Base-by-base conservation (phyloP, 2,888 invertebrate genomes). In the Phaonia tiefii region DNA sequence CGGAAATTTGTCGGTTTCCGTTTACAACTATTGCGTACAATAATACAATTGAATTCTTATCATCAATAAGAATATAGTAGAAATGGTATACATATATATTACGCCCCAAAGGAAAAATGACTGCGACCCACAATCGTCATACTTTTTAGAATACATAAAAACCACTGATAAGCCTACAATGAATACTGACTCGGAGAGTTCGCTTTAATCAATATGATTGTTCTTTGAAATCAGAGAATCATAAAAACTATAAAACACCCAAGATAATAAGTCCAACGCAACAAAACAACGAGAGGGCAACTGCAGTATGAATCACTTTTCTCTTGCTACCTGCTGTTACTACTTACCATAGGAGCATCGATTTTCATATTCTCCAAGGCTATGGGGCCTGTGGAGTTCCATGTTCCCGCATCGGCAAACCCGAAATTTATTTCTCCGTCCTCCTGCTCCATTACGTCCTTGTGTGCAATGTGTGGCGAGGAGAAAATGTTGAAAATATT, bases 271-370 rank as follows among this genome's bases (percentile, higher is more conserved):
- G 31, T 31, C n/a, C n/a, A 31, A 31, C 31, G 8, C 31, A 31
- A 3, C 31, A 5, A 31, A 31, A 31, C 4, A 31, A 76, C 22
- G 15, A 49, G 39, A 49, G 22, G 11, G 15, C n/a, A 25, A 58
- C 25, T 31, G 44, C 44, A 42, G 13, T 15, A 75, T 77, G 73
- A 75, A 60, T 80, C 75, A 74, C 49, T 25, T 25, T 15, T 2
- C 60, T 42, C 8, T 22, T 13, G 8, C 20, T 13, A 26, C 31
- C 60, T 71, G 17, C 7, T 17, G 5, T 3, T 31, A 11, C 13
- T 42, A 83, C 84, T 85, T 86, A 93, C 93, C 90, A 94, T 93
- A 89, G 95, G 96, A 86, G 95, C 94, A 91, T 97, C 96, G 93
- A 95, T 94, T 90, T 93, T 93, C 85, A 95, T 92, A 87, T 95